Evolutionary conservation across 2,113 vertebrate species (phyloP).

Genomic region (Chunga burmeisteri): DNA sequence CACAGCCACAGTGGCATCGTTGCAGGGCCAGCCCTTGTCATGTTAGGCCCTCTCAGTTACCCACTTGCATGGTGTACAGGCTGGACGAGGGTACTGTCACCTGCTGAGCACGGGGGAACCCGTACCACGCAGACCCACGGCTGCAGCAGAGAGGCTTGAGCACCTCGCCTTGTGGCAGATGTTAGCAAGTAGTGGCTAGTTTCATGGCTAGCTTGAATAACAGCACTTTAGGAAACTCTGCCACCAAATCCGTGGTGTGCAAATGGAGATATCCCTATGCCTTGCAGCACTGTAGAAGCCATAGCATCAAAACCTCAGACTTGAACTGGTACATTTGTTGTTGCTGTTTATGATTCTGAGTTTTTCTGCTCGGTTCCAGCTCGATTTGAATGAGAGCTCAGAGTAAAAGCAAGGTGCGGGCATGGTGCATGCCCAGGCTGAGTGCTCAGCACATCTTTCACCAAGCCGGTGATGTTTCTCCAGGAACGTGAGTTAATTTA

Average conservation of each 20-base stretch:
- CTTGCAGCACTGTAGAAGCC: neutral
- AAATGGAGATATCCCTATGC: neutral
- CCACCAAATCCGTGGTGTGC: neutral
- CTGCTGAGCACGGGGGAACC: neutral
- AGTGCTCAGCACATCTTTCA: neutral
- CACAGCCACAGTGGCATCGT: neutral
- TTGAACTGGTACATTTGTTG: neutral
- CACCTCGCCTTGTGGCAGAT: neutral
- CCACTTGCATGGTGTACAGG: neutral
- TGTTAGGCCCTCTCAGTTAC: neutral
- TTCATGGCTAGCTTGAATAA: neutral
- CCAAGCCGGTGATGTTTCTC: neutral
- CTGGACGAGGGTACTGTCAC: neutral
- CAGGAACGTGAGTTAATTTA: neutral
- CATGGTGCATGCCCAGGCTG: neutral
- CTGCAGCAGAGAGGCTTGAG: neutral
- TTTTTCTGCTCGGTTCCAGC: neutral
- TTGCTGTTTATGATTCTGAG: neutral
- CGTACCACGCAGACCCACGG: rapidly evolving
- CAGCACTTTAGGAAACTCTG: neutral
- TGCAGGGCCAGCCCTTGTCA: neutral
- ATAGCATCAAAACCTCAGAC: neutral
- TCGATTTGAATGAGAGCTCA: neutral
- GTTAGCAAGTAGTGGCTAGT: neutral
- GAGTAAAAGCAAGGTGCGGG: neutral